Percentiles rank a stretch among this genome's conserved stretches.
Conservation (phyloP, 2,113 vertebrate species). For the Garra rufa region DNA sequence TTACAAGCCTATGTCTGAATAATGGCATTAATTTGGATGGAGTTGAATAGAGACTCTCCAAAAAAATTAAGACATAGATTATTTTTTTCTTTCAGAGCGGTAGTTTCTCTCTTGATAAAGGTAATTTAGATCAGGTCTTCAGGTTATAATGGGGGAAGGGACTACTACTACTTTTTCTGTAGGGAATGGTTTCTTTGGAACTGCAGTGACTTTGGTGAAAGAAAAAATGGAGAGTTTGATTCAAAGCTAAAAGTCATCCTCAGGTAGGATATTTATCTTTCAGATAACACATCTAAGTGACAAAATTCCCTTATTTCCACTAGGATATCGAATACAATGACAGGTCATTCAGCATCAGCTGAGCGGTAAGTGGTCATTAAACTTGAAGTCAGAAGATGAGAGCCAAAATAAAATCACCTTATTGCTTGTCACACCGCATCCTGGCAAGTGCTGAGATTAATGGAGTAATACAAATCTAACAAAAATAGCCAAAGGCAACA, state of each 20-base stretch:
- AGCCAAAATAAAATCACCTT: constrained; percentile 3
- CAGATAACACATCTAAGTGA: constrained; percentile 8
- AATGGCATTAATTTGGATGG: constrained; percentile 44
- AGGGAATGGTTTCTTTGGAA: not conserved
- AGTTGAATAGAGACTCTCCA: not conserved
- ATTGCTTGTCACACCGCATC: not conserved
- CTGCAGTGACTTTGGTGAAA: not conserved
- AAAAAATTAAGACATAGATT: constrained; percentile 22
- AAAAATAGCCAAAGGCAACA: not conserved
- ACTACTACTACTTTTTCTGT: not conserved
- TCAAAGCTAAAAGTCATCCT: not conserved
- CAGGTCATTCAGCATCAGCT: constrained; percentile 18
- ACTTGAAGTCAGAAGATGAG: constrained; percentile 15
- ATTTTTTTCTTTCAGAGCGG: constrained; percentile 4
- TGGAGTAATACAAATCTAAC: not conserved
- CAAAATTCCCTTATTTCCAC: constrained; percentile 4
- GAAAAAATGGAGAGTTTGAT: not conserved
- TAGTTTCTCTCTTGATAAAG: not conserved
- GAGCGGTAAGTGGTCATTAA: constrained; percentile 7
- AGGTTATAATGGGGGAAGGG: not conserved
- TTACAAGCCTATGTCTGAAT: constrained; percentile 43
- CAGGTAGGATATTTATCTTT: not conserved
- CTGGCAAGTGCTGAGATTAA: not conserved
- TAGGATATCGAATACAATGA: not conserved
- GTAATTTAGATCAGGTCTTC: constrained; percentile 8